Evolutionary conservation across 2,888 invertebrate species (phyloP), one percentile per base, ranked within the genome.

Genomic region (Heliconius aoede): DNA sequence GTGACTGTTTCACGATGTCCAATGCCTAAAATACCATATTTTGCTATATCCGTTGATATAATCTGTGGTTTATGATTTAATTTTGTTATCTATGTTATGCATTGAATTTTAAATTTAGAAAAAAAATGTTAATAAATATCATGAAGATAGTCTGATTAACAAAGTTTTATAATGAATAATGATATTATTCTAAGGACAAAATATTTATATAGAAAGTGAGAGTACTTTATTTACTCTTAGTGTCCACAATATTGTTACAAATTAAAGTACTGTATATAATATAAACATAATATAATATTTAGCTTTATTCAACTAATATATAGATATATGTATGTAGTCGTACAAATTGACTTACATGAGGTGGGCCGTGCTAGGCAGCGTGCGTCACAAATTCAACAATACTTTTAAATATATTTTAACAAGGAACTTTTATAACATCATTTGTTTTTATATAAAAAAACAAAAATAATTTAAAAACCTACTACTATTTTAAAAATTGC

Each of bases 1-100:
- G 98, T 76, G 98, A 97, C 95, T 98, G 98, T 94, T 98, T 98
- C 88, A 98, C 98, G 88, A 98, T 96, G 95, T 98, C 98, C 95
- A 98, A 95, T 81, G 98, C 98, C 97, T 98, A 93, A 74, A 78
- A 80, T 58, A 69, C 72, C 79, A 79, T 40, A 74, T 67, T 72
- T 61, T 65, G 24, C 40, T 67, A 77, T 74, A 81, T 36, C 80
- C 79, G 79, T 78, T 80, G 24, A 77, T 80, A 80, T 79, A 79
- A 61, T 61, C 62, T 64, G 32, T 64, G 28, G 32, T 32, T 32
- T 32, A 79, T 81, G 82, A 7, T 46, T 46, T 21, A 21, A 46
- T 21, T 46, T 82, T 24, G 24, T 32, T 32, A 55, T 55, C 51
- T 68, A 51, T 30, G 51, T 9, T n/a, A n/a, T n/a, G n/a, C n/a